Base-by-base conservation (phyloP, 2,797 vertebrate species). In the Chromis chromis region DNA sequence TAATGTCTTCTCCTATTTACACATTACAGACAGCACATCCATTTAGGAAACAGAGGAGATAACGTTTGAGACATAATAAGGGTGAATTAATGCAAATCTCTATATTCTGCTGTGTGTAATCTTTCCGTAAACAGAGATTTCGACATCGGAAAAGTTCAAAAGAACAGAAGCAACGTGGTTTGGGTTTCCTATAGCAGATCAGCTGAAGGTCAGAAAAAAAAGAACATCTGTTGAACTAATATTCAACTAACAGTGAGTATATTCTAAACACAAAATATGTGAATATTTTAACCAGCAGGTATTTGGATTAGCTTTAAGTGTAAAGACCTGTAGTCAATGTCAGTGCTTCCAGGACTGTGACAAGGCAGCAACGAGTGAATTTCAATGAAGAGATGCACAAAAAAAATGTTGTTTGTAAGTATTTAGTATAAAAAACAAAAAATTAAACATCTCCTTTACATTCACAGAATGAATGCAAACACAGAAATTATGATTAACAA, bases 11-110 rank as follows among this genome's bases (percentile, higher is more conserved):
- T 67, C 61, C 71, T 88, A 82, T 92, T 88, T 88, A 83, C 73
- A 82, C 74, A 24, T 54, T 28, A 78, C 74, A 86, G 86, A 89
- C 84, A 86, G 85, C 78, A 86, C 75, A 88, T 82, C 71, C 82
- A 82, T 88, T 88, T 63, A 80, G 36, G 79, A 82, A 78, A 85
- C 60, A 17, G 19, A 48, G 39, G 25, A 70, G 81, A 85, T 84
- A 76, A 86, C 42, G 27, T 53, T 48, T 22, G 28, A 86, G 78
- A 86, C 78, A 77, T 67, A 74, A 86, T 69, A 79, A 4, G 73
- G 86, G 69, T 27, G 21, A 74, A 74, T 78, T 60, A 61, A 75
- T 59, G 57, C 42, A 67, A 53, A 72, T 54, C 36, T 71, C 24
- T 40, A 39, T 55, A 50, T 61, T 74, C 70, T 62, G 44, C 25